Evolutionary conservation across 2,113 vertebrate genomes (phyloP), one percentile per base, ranked within the genome.

Genomic region (Hippoglossus stenolepis): DNA sequence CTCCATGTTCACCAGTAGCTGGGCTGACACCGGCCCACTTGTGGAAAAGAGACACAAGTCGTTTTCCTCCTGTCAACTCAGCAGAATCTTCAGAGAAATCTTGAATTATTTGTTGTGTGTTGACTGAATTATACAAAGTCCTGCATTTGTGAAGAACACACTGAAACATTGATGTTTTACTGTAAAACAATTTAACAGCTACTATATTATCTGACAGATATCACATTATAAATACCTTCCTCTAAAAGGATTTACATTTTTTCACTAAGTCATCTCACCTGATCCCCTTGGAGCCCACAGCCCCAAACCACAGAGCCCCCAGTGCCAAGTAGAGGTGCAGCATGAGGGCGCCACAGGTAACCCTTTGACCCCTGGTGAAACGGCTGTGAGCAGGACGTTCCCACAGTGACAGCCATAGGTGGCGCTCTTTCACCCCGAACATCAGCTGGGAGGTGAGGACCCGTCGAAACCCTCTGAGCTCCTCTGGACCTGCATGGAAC

Each of bases 391-490:
- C 60, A 1, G 93, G 94, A 1, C 92, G 90, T 17, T 93, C 91
- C 95, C 94, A 95, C 15, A 96, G 84, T 0, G 95, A 96, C 40
- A 94, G 62, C 95, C 95, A 95, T 61, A 96, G 79, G 89, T 96
- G 94, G 70, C 89, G 87, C 68, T 95, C 95, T n/a, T 73, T 81
- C 78, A 94, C 68, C n/a, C 95, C 94, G 35, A 93, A 95, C 17
- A 80, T 53, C 70, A 96, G 80, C 91, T 96, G 94, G 6, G 92
- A 91, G 61, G 72, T 54, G 59, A 95, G 84, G 53, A 96, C 88
- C 2, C 94, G 87, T 10, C 71, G 21, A 43, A 95, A 95, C 43
- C 85, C 75, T 35, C 57, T 82, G 6, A 96, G 89, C 65, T 96
- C 95, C 63, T 92, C 91, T 1, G 95, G 95, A 82, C 95, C 95